Evolutionary conservation across 2,113 vertebrate genomes (phyloP), one percentile per base, ranked within the genome.

Genomic region (Rhombomys opimus): DNA sequence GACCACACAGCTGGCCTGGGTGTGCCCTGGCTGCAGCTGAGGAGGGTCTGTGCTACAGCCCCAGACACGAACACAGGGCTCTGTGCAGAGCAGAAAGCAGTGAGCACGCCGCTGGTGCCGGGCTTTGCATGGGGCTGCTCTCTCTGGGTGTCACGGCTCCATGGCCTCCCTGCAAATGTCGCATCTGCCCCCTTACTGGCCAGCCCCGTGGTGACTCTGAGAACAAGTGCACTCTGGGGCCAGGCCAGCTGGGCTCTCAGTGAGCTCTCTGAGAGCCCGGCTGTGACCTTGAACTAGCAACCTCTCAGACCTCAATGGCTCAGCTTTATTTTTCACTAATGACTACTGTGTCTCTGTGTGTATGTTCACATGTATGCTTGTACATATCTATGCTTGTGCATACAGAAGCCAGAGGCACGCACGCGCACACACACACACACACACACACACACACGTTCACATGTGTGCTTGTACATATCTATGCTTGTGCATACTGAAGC

Each of bases 71-170:
- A 97, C 95, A 98, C 89, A 97, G 81, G 67, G 50, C 76, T 97
- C 96, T 98, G 95, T 97, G 96, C 81, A 38, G 77, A 81, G 86
- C 91, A 84, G 93, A 87, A 76, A 59, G 93, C 41, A 6, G 22
- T 2, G 5, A 54, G 76, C 59, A 25, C 25, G 20, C 18, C 0
- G 46, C 61, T 2, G 46, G 25, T 4, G 57, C 57, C 4, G 27
- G 46, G 41, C 89, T 41, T 7, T 30, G 41, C 35, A 5, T 50
- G 46, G 41, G 20, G 20, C 85, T 70, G 32, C 27, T 57, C 52
- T 57, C 52, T 32, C 77, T 38, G 1, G 13, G 22, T 7, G 72
- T 77, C 72, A 10, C 13, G 6, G 17, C 27, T 30, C 12, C 18
- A 0, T 1, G 41, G 61, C 4, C 0, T 30, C 67, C 46, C 8